Conservation (phyloP, 1,140 invertebrate species). For the Cyclargus thomasi region DNA sequence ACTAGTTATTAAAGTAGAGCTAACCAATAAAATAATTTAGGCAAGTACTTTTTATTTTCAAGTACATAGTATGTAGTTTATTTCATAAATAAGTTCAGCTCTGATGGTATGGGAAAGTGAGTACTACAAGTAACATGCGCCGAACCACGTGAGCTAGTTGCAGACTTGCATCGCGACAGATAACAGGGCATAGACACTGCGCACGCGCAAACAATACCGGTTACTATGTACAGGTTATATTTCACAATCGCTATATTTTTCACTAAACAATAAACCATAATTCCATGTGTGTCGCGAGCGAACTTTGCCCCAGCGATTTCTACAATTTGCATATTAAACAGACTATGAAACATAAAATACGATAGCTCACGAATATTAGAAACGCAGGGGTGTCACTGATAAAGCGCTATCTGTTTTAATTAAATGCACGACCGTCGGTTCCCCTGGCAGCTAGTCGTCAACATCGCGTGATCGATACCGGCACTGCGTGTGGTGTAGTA, state of each 20-base stretch:
- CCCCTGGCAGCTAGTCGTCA: constrained; percentile 64
- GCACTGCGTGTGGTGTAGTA: constrained; percentile 19
- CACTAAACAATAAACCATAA: background rate
- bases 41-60: too few species aligned
- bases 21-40: too few species aligned
- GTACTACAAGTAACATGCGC: background rate
- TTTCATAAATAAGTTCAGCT: background rate
- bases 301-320: background rate
- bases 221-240: background rate
- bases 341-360: background rate
- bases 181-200: constrained; percentile 5
- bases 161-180: background rate
- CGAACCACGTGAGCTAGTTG: background rate
- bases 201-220: background rate
- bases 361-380: background rate
- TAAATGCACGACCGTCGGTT: constrained; percentile 38
- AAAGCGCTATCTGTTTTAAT: background rate
- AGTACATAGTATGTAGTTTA: too few species aligned
- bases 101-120: background rate
- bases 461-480: constrained; percentile 63
- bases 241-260: background rate
- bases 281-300: background rate
- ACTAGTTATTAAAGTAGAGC: too few species aligned
- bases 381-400: background rate
- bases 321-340: background rate